Evolutionary conservation across 2,888 invertebrate species (phyloP).

Genomic region (Thecophora atra): DNA sequence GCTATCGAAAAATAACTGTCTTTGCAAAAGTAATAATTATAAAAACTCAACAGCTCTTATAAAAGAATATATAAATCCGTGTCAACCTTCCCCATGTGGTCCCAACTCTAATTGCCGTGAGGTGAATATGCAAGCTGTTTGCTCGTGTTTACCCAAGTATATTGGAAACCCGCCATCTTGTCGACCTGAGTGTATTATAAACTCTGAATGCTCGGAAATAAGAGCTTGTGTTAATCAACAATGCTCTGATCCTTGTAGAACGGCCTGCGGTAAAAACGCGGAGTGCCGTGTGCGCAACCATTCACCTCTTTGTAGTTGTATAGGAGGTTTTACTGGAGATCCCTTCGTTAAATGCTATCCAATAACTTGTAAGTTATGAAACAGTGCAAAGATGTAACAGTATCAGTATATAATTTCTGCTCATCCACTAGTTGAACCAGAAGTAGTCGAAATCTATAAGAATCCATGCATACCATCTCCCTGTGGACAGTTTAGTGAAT

Average conservation of each 20-base stretch:
- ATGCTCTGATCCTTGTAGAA: conserved; percentile 73
- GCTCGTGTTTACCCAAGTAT: conserved; percentile 71
- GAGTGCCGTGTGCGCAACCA: conserved; percentile 79
- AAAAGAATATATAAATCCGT: conserved; percentile 68
- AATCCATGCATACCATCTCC: conserved; percentile 79
- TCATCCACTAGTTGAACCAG: conserved; percentile 43
- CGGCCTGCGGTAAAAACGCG: conserved; percentile 72
- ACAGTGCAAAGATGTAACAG: neutral
- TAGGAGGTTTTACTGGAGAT: conserved; percentile 76
- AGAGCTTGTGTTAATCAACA: conserved; percentile 74
- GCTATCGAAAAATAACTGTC: neutral
- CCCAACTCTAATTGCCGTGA: conserved; percentile 73
- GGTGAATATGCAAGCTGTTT: conserved; percentile 71
- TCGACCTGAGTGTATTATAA: conserved; percentile 74
- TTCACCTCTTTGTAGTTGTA: conserved; percentile 80
- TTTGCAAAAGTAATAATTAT: too few species aligned
- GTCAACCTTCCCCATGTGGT: conserved; percentile 74
- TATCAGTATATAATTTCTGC: conserved; percentile 19
- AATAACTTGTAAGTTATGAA: conserved; percentile 62
- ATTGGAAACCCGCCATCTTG: conserved; percentile 74
- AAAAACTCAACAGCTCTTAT: conserved; percentile 54
- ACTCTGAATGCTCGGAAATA: conserved; percentile 71
- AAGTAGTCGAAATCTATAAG: conserved; percentile 55
- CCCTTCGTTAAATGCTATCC: conserved; percentile 75
- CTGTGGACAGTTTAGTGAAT: conserved; percentile 77